These are phyloP conservation scores for Archips crataeganus DNA, from an alignment of 2,888 invertebrate genomes.

Conservation along the genomic window DNA sequence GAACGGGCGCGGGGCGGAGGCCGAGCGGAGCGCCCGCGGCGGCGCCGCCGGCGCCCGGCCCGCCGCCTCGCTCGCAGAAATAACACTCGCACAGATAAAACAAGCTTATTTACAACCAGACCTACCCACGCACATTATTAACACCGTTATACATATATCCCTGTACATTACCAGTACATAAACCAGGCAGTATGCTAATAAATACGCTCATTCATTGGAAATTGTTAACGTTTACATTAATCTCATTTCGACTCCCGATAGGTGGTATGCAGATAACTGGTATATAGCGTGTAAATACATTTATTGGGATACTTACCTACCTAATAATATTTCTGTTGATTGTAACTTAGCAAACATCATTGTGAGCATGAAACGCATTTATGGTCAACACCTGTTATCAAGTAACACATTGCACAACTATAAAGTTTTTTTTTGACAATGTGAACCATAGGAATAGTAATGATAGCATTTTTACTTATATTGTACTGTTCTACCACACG, in stretches of 20 bases:
- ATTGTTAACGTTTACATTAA: not conserved
- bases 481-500: too few species aligned
- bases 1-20: conserved; percentile 48
- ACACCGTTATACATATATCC: conserved; percentile 11
- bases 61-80: conserved; percentile 54
- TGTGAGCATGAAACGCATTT: not conserved
- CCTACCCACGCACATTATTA: conserved; percentile 41
- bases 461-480: too few species aligned
- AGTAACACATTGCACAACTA: too few species aligned
- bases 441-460: too few species aligned
- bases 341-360: not conserved
- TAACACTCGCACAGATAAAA: conserved; percentile 64
- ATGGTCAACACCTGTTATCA: too few species aligned
- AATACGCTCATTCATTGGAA: not conserved
- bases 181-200: not conserved
- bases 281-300: not conserved
- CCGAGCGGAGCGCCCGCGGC: conserved; percentile 48
- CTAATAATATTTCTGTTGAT: too few species aligned
- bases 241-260: not conserved
- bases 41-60: conserved; percentile 48
- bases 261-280: not conserved
- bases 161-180: conserved; percentile 34
- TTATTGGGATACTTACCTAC: too few species aligned
- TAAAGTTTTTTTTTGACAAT: too few species aligned
- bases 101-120: conserved; percentile 58